These are phyloP conservation scores for Theretra japonica DNA, from an alignment of 2,888 invertebrate species.

Conservation along the genomic window DNA sequence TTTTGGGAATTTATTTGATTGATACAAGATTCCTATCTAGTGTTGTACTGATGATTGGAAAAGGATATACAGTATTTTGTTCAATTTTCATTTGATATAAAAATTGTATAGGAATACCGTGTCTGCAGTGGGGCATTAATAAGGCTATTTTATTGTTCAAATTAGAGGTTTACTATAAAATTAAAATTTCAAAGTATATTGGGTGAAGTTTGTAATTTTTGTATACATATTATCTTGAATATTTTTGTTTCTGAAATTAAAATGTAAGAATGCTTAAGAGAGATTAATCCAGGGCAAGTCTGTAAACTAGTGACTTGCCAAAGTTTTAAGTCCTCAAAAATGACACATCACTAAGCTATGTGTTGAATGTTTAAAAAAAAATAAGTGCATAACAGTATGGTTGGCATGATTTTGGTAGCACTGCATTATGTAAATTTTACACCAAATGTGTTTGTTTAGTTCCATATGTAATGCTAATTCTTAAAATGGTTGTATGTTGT, in stretches of 20 bases:
- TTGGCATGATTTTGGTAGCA: background rate
- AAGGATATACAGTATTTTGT: background rate
- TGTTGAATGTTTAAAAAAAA: background rate
- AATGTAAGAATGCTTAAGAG: background rate
- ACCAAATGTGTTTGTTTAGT: constrained; percentile 5
- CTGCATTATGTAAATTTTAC: background rate
- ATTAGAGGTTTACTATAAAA: too few relatives aligned
- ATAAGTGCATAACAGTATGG: background rate
- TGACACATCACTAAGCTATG: constrained; percentile 2
- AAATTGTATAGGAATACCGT: background rate
- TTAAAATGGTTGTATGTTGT: background rate
- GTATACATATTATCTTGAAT: too few relatives aligned
- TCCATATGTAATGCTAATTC: background rate
- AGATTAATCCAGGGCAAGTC: background rate
- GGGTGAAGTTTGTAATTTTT: too few relatives aligned
- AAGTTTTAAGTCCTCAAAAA: background rate
- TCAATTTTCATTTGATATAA: background rate
- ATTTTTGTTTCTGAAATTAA: background rate
- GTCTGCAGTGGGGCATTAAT: too few relatives aligned
- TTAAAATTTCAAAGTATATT: too few relatives aligned
- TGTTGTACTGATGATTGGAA: too few relatives aligned
- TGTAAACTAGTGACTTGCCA: background rate
- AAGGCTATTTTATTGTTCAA: too few relatives aligned
- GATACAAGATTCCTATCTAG: background rate
- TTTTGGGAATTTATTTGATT: constrained; percentile 9